Conservation (phyloP, 2,888 invertebrate species). For the Scelioninae gen. 2 region DNA sequence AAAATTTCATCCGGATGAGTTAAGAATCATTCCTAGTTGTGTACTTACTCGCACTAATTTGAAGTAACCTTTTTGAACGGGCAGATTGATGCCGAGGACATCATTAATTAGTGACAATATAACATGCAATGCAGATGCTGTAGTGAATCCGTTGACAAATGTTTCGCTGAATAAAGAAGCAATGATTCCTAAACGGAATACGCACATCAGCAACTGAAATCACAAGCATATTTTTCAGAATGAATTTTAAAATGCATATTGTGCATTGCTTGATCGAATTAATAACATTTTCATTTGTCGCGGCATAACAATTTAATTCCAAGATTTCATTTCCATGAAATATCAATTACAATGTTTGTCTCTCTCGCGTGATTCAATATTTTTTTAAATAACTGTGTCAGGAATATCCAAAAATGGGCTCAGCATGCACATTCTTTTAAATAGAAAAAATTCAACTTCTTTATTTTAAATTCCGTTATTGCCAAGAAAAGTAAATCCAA, state of each 20-base stretch:
- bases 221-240: slow-evolving; percentile 13
- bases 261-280: slow-evolving; percentile 8
- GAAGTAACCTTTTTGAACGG: slow-evolving; percentile 79
- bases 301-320: not conserved
- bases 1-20: not conserved
- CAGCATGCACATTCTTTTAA: too few relatives aligned
- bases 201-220: slow-evolving; percentile 84
- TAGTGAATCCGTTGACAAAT: slow-evolving; percentile 91
- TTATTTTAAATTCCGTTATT: too few relatives aligned
- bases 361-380: too few relatives aligned
- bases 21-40: slow-evolving; percentile 14
- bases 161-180: slow-evolving; percentile 87
- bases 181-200: slow-evolving; percentile 84
- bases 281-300: slow-evolving; percentile 8
- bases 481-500: too few relatives aligned
- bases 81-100: slow-evolving; percentile 78
- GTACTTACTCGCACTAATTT: slow-evolving; percentile 78
- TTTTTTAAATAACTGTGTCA: too few relatives aligned
- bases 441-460: too few relatives aligned
- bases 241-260: slow-evolving; percentile 9
- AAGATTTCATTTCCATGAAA: too few relatives aligned
- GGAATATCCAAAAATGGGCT: too few relatives aligned
- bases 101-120: slow-evolving; percentile 85
- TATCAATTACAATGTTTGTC: too few relatives aligned
- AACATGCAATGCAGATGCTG: slow-evolving; percentile 91